These are phyloP conservation scores for Archocentrus centrarchus DNA, from an alignment of 2,113 vertebrate genomes.

Conservation along the genomic window DNA sequence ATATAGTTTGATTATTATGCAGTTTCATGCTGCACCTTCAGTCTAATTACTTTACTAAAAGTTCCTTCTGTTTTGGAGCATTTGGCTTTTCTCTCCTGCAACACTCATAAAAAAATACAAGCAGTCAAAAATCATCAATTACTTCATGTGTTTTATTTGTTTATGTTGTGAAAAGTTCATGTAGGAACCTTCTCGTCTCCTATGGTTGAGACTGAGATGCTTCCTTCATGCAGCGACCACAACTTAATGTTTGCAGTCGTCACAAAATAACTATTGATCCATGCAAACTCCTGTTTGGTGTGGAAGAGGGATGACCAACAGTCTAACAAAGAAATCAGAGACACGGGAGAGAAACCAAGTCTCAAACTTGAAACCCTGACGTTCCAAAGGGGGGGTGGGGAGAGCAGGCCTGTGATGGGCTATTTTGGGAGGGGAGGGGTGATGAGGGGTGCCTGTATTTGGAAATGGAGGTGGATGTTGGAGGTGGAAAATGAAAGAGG, in stretches of 20 bases:
- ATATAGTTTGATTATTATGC: no score
- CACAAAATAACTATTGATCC: not conserved
- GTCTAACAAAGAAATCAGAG: not conserved
- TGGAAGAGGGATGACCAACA: not conserved
- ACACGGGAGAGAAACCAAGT: not conserved
- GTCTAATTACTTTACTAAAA: no score
- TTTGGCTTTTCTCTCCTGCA: no score
- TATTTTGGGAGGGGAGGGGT: conserved; percentile 75
- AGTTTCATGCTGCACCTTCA: no score
- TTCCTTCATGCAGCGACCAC: no score
- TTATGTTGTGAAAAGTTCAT: no score
- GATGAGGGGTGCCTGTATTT: conserved; percentile 76
- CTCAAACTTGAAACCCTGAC: conserved; percentile 4
- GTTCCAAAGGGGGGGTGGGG: not conserved
- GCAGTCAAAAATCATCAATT: no score
- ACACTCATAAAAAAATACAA: no score
- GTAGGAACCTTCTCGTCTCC: no score
- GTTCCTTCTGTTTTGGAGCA: no score
- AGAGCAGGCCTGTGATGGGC: conserved; percentile 52
- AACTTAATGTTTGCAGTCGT: not conserved
- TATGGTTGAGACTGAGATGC: no score
- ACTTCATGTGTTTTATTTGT: no score
- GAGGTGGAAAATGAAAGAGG: conserved; percentile 32
- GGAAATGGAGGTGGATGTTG: conserved; percentile 71
- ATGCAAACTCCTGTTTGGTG: not conserved